Conservation (phyloP, 2,888 invertebrate genomes). For the Portevinia maculata region DNA sequence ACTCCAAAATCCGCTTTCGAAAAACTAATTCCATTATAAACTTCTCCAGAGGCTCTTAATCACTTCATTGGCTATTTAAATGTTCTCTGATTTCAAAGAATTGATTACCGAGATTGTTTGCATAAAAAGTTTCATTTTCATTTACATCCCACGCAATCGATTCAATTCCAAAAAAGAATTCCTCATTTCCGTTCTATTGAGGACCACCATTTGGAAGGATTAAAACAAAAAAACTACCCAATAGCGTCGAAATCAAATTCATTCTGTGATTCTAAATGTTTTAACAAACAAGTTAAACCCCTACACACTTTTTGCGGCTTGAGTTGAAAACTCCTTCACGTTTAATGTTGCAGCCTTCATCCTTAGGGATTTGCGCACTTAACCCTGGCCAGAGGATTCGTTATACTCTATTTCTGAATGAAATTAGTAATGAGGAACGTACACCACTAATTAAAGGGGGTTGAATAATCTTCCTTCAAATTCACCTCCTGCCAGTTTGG, state of each 20-base stretch:
- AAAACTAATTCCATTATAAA: constrained; percentile 63
- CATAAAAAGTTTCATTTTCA: constrained; percentile 35
- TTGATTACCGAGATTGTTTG: constrained; percentile 63
- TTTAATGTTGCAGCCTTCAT: constrained; percentile 49
- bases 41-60: constrained; percentile 52
- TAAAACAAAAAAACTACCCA: not conserved
- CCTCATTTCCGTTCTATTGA: constrained; percentile 18
- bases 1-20: constrained; percentile 28
- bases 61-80: constrained; percentile 54
- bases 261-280: constrained; percentile 39
- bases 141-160: constrained; percentile 2
- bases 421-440: constrained; percentile 9
- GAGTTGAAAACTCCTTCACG: constrained; percentile 25
- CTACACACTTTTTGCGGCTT: not conserved
- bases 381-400: constrained; percentile 48
- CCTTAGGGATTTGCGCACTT: constrained; percentile 48
- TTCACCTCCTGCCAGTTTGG: not conserved
- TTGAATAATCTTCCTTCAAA: constrained; percentile 47
- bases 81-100: constrained; percentile 42
- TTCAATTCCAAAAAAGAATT: not conserved
- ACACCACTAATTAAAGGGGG: constrained; percentile 71
- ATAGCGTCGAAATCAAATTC: constrained; percentile 11
- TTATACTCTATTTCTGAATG: constrained; percentile 9
- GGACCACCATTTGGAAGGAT: constrained; percentile 6
- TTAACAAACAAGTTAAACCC: constrained; percentile 29